These are phyloP conservation scores for Rhyacichthys aspro DNA, from an alignment of 2,797 vertebrate genomes.

Conservation along the genomic window DNA sequence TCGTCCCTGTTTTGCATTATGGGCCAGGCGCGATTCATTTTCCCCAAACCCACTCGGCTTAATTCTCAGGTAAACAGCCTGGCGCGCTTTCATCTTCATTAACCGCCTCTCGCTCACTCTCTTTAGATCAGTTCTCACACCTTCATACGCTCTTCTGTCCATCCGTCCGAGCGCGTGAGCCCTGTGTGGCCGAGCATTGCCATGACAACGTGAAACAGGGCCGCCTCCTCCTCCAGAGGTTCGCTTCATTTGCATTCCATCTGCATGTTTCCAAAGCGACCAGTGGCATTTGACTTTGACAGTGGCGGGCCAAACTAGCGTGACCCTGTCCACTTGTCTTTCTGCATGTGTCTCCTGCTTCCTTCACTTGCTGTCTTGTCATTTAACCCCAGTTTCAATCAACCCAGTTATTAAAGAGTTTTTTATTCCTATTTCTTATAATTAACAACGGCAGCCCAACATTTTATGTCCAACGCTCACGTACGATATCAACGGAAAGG, in stretches of 20 bases:
- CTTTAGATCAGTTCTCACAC: conserved; percentile 33
- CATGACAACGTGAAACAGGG: conserved; percentile 77
- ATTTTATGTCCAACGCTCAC: too few relatives aligned
- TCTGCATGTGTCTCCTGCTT: conserved; percentile 15
- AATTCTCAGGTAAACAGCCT: conserved; percentile 44
- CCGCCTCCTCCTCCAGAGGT: conserved; percentile 57
- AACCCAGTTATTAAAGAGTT: neutral
- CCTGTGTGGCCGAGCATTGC: conserved; percentile 65
- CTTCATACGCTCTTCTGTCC: conserved; percentile 32
- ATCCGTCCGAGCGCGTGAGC: conserved; percentile 41
- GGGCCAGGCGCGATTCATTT: conserved; percentile 19
- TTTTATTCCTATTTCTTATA: neutral
- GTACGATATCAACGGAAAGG: too few relatives aligned
- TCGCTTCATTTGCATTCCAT: conserved; percentile 81
- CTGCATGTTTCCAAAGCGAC: conserved; percentile 82
- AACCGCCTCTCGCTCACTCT: conserved; percentile 30
- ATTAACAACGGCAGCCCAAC: neutral
- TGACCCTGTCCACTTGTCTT: conserved; percentile 46
- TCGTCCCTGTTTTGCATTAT: conserved; percentile 46
- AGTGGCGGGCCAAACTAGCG: conserved; percentile 56
- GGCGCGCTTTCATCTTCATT: conserved; percentile 57
- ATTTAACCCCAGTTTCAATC: conserved; percentile 28
- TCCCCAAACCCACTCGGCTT: conserved; percentile 17
- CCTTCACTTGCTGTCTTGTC: conserved; percentile 14
- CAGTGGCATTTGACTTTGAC: conserved; percentile 79